A percentile compares a stretch with the other conserved stretches of the same genome.
Conservation (phyloP, 1,140 invertebrate genomes). For the Micrasema minimum region DNA sequence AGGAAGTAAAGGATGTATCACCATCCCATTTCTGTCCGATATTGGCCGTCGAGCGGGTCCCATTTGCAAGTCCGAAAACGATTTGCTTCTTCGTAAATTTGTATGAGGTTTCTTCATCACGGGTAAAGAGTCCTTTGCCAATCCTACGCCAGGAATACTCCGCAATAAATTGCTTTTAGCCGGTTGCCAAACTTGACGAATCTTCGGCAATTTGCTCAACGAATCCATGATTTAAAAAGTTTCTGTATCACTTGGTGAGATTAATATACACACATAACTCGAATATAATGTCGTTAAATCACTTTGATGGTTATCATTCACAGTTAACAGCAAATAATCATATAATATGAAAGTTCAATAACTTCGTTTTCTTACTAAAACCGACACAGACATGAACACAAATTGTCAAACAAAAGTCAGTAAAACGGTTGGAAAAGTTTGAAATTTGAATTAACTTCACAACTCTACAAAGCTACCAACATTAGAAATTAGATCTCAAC, state of each 20-base stretch:
- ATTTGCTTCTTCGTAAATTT: constrained; percentile 43
- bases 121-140: constrained; percentile 14
- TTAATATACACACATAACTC: constrained; percentile 10
- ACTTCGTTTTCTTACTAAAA: constrained; percentile 9
- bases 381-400: constrained; percentile 17
- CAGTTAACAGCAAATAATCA: background rate
- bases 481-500: no score
- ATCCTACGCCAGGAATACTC: constrained; percentile 7
- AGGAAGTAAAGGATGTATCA: constrained; percentile 37
- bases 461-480: constrained; percentile 1
- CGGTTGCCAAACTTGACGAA: constrained; percentile 34
- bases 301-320: constrained; percentile 1
- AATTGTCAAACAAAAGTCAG: constrained; percentile 29
- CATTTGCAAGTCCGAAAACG: constrained; percentile 40
- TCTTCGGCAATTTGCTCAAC: constrained; percentile 32
- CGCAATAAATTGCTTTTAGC: constrained; percentile 37
- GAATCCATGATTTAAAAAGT: constrained; percentile 33
- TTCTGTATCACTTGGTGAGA: background rate
- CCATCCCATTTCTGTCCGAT: constrained; percentile 38
- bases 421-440: constrained; percentile 22
- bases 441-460: constrained; percentile 18
- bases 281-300: background rate
- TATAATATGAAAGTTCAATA: background rate
- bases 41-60: constrained; percentile 35
- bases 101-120: constrained; percentile 23